phyloP scores from a whole-genome alignment of 2,113 vertebrate species.

The Polyodon spathula region DNA sequence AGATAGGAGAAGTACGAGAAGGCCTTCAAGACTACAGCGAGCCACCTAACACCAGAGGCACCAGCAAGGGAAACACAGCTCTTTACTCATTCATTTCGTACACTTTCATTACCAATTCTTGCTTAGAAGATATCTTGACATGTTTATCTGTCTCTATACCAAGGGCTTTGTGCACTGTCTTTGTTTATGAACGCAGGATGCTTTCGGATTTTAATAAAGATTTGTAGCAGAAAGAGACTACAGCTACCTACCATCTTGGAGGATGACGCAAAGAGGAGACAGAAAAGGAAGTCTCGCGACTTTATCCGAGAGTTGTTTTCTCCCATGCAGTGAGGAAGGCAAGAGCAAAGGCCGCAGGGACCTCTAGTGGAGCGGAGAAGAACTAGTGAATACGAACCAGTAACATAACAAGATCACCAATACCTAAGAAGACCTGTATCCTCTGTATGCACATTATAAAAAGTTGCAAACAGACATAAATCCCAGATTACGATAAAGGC shows the following conservation, averaged over 20 bases:
- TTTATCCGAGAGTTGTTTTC: constrained; percentile 42
- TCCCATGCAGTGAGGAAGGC: not conserved
- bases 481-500: too few relatives aligned
- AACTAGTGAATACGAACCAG: too few relatives aligned
- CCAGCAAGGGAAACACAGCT: not conserved
- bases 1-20: too few relatives aligned
- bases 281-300: constrained; percentile 41
- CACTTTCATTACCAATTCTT: not conserved
- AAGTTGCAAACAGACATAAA: too few relatives aligned
- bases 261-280: not conserved
- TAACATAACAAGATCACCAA: too few relatives aligned
- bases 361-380: constrained; percentile 35
- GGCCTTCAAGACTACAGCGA: not conserved
- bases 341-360: constrained; percentile 31
- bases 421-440: too few relatives aligned
- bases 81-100: not conserved
- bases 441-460: too few relatives aligned
- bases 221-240: not conserved
- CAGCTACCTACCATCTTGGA: constrained; percentile 14
- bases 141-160: not conserved
- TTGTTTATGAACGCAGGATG: not conserved
- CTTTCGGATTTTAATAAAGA: not conserved
- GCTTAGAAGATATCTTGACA: not conserved
- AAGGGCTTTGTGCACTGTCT: not conserved
- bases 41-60: not conserved